Base-by-base conservation (phyloP, 2,113 vertebrate genomes). In the Pseudorectes ferrugineus region DNA sequence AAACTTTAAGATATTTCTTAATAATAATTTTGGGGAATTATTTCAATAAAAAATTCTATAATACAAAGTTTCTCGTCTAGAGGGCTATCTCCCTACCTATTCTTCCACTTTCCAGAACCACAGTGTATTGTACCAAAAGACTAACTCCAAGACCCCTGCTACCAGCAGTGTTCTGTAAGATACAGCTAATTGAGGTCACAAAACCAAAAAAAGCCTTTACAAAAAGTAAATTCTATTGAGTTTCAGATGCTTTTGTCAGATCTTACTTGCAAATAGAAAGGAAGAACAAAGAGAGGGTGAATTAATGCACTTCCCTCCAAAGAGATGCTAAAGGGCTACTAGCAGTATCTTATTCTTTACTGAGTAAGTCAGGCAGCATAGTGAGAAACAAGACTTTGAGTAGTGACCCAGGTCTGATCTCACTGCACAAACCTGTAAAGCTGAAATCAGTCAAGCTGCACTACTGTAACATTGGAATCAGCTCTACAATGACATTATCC, bases 231-330 rank as follows among this genome's bases (percentile, higher is more conserved):
- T 92, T 66, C 23, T 86, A 68, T 66, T 95, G 70, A 89, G 93
- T 93, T 90, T 96, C 94, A 96, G 88, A 91, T 85, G 68, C 63
- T 97, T 94, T 96, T 93, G 94, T 89, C 91, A 96, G 78, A 85
- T 62, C 81, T 78, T 82, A 68, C 68, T 88, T 77, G 51, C 58
- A 95, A 91, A 58, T 9, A 88, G 49, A 35, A 88, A 12, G 31
- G 31, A 66, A 66, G 18, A 81, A 80, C 14, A 61, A 74, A 51
- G 35, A 75, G 10, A 70, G 2, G 22, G 14, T 6, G 4, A 52
- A 71, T 4, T 72, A 22, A 57, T 52, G 22, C 13, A 80, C 52
- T 22, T 87, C 25, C 28, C 40, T 63, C 38, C 35, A 72, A 62
- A 67, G 0, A 49, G 28, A 57, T 66, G 46, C 38, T 71, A 36